Conservation (phyloP, 2,888 invertebrate species). For the Pseudoips prasinana region DNA sequence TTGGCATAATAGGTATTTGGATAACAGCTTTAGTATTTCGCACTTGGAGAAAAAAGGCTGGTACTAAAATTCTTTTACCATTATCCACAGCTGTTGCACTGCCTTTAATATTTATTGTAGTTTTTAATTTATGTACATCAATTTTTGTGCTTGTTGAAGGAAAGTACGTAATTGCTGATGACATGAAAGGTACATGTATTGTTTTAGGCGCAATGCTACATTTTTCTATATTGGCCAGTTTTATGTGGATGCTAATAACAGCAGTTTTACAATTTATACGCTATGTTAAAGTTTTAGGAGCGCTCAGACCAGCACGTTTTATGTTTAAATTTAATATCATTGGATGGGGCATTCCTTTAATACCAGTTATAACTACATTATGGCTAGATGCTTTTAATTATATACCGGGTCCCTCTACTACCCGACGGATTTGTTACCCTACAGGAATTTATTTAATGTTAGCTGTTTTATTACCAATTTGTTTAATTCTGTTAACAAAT, state of each 20-base stretch:
- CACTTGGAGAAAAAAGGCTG: slow-evolving; percentile 83
- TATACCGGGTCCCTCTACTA: slow-evolving; percentile 45
- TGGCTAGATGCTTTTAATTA: slow-evolving; percentile 71
- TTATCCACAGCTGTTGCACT: slow-evolving; percentile 83
- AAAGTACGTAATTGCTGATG: slow-evolving; percentile 36
- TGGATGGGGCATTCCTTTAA: slow-evolving; percentile 84
- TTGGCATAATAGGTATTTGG: slow-evolving; percentile 82
- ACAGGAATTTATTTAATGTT: slow-evolving; percentile 71
- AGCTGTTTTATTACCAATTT: slow-evolving; percentile 78
- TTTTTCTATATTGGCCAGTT: slow-evolving; percentile 85
- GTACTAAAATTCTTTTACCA: slow-evolving; percentile 85
- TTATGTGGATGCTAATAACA: slow-evolving; percentile 88
- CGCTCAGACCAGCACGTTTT: slow-evolving; percentile 80
- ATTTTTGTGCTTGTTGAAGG: slow-evolving; percentile 48
- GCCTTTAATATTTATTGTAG: slow-evolving; percentile 74
- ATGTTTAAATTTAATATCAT: slow-evolving; percentile 83
- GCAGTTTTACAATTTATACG: slow-evolving; percentile 85
- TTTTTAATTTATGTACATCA: slow-evolving; percentile 57
- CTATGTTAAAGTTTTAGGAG: slow-evolving; percentile 85
- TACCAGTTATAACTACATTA: slow-evolving; percentile 77
- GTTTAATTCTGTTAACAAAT: slow-evolving; percentile 75
- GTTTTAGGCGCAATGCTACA: slow-evolving; percentile 84
- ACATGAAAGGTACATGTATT: slow-evolving; percentile 69
- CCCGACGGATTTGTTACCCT: slow-evolving; percentile 77
- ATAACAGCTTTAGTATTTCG: slow-evolving; percentile 81